These are phyloP conservation scores for Sylvicola cinctus DNA, from an alignment of 2,888 invertebrate species.

Conservation along the genomic window DNA sequence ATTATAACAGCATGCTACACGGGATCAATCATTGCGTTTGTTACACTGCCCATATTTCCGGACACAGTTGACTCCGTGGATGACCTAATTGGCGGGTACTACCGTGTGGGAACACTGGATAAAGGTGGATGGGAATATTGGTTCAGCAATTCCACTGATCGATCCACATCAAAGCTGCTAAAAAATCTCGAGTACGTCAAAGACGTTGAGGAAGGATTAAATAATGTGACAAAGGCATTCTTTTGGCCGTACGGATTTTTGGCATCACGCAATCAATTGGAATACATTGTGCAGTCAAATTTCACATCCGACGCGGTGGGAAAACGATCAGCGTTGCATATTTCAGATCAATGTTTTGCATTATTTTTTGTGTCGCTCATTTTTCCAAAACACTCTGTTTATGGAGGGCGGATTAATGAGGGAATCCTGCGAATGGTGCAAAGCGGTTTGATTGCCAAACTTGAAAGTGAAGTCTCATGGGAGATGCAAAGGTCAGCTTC, in stretches of 20 bases:
- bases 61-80: conserved; percentile 46
- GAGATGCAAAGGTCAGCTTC: conserved; percentile 39
- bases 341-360: conserved; percentile 53
- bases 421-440: conserved; percentile 41
- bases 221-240: conserved; percentile 51
- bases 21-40: conserved; percentile 67
- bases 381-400: conserved; percentile 42
- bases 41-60: conserved; percentile 56
- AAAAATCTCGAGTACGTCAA: conserved; percentile 46
- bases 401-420: conserved; percentile 35
- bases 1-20: conserved; percentile 70
- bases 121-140: conserved; percentile 56
- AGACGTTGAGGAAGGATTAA: conserved; percentile 42
- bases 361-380: conserved; percentile 45
- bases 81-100: conserved; percentile 43
- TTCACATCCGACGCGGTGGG: conserved; percentile 30
- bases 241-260: conserved; percentile 63
- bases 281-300: conserved; percentile 51
- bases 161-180: conserved; percentile 35
- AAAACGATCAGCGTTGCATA: conserved; percentile 44
- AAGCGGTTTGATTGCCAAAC: conserved; percentile 43
- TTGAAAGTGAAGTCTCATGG: conserved; percentile 50
- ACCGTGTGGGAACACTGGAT: conserved; percentile 49
- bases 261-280: conserved; percentile 47
- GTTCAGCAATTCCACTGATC: conserved; percentile 50